Evolutionary conservation across 2,888 invertebrate species (phyloP).

Genomic region (Dicycla oo): DNA sequence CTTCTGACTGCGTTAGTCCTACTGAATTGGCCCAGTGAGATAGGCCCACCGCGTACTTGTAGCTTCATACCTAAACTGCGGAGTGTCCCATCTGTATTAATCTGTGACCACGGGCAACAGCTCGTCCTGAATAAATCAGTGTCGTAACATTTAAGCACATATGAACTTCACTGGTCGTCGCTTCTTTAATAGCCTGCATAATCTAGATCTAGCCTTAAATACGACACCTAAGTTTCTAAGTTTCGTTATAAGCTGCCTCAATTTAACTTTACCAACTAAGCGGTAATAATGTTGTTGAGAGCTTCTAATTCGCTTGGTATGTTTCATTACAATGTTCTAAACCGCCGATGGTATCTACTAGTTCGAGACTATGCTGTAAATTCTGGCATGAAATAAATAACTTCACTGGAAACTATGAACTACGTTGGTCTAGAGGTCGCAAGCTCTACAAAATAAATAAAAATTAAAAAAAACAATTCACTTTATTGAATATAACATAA

Average conservation of each 20-base stretch:
- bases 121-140: background rate
- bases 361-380: background rate
- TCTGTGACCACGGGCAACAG: too few species aligned
- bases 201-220: slow-evolving; percentile 32
- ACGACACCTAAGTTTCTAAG: slow-evolving; percentile 38
- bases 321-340: slow-evolving; percentile 58
- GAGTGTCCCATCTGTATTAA: too few species aligned
- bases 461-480: too few species aligned
- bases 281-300: slow-evolving; percentile 66
- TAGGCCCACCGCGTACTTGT: too few species aligned
- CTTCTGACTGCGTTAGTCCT: too few species aligned
- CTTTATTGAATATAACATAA: too few species aligned
- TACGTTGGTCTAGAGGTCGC: background rate
- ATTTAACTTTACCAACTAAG: slow-evolving; percentile 65
- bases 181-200: slow-evolving; percentile 5
- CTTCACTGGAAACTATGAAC: background rate
- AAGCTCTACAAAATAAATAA: background rate
- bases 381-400: background rate
- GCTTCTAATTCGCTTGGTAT: slow-evolving; percentile 61
- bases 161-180: slow-evolving; percentile 12
- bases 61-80: too few species aligned
- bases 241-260: slow-evolving; percentile 52
- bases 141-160: background rate
- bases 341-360: background rate
- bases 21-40: too few species aligned